These are phyloP conservation scores for Athrips mouffetella DNA, from an alignment of 2,888 invertebrate genomes.

Conservation along the genomic window DNA sequence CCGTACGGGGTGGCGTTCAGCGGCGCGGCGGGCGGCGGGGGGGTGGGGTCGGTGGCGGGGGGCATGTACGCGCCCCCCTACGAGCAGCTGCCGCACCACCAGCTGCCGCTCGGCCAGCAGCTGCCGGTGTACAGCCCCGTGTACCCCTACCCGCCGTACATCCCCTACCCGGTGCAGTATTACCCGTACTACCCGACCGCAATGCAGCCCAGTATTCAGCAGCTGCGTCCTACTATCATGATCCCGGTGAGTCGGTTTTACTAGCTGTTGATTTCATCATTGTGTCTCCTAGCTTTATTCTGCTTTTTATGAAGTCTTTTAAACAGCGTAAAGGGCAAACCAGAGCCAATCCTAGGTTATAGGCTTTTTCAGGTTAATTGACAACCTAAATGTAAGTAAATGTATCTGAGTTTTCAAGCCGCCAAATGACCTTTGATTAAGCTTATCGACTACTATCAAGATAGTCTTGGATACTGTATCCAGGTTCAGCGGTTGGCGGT, in stretches of 20 bases:
- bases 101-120: conserved; percentile 67
- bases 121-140: conserved; percentile 54
- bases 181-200: conserved; percentile 86
- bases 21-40: conserved; percentile 62
- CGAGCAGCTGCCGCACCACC: conserved; percentile 82
- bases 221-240: conserved; percentile 86
- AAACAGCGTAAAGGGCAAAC: neutral
- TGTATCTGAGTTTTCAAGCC: too few species aligned
- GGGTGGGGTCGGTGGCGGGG: conserved; percentile 67
- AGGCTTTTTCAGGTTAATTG: too few species aligned
- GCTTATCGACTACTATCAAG: too few species aligned
- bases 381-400: too few species aligned
- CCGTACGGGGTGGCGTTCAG: conserved; percentile 79
- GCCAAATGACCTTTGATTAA: too few species aligned
- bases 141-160: conserved; percentile 83
- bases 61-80: conserved; percentile 83
- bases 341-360: too few species aligned
- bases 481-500: too few species aligned
- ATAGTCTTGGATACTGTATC: too few species aligned
- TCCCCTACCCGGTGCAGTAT: conserved; percentile 86
- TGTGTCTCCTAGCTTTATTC: too few species aligned
- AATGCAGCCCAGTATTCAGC: conserved; percentile 81
- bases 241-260: conserved; percentile 82
- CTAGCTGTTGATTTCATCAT: too few species aligned
- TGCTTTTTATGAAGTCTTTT: too few species aligned